Evolutionary conservation across 2,797 vertebrate genomes (phyloP), one percentile per base, ranked within the genome.

Genomic region (Enteromius afrohamiltoni): DNA sequence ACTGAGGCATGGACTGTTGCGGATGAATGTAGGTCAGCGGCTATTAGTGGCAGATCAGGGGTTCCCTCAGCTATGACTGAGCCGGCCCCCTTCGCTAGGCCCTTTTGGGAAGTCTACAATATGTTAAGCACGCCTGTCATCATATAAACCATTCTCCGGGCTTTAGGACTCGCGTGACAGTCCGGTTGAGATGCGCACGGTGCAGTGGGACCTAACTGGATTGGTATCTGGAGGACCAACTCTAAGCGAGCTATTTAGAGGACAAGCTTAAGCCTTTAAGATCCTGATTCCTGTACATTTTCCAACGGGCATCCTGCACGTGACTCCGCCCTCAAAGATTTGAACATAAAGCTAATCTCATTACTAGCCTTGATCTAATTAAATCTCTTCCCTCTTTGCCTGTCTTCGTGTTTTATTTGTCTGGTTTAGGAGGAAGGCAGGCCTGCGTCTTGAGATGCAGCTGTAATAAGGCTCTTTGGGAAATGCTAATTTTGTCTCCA

Each of bases 21-120:
- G 14, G 73, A 75, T 69, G 68, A 85, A 84, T 88, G 79, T 85
- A 82, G 87, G 87, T 87, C 84, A 86, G 82, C 31, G 29, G 9
- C 79, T 84, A 82, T 86, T 82, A 60, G 69, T 65, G 81, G 77
- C 65, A 77, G 82, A 84, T 55, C 47, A 64, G 86, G 79, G 79
- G 42, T 82, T 79, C 64, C 81, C 85, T 84, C 79, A 64, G 60
- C 75, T 34, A 79, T 82, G 55, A 80, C 82, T 62, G 45, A 78
- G 83, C 69, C 19, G 58, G 45, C 73, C 58, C 37, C 42, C n/a
- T 64, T 62, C 11, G n/a, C 53, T 49, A 17, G 51, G 42, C 10
- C 67, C 37, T 71, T 60, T 71, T 78, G 67, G 64, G 47, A 58
- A 37, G 64, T 23, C 37, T 55, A 64, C 42, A 62, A 80, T 53